Base-by-base conservation (phyloP, 1,140 invertebrate genomes). In the Riptortus pedestris region DNA sequence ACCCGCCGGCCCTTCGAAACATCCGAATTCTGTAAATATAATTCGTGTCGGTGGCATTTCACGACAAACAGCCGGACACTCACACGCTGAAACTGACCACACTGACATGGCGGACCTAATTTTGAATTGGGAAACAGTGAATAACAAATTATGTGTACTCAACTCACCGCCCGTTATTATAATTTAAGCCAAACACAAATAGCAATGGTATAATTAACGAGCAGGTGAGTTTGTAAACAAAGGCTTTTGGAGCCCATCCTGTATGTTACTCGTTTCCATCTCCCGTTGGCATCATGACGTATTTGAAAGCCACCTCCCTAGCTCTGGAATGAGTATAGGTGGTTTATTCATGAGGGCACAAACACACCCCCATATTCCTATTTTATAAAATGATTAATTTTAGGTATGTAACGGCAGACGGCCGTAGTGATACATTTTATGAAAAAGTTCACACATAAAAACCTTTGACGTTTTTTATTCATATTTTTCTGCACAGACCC, bases 51-150 rank as follows among this genome's bases (percentile, higher is more conserved):
- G 43, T 18, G 43, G 43, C 12, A 22, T 47, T 20, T n/a, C 45
- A 47, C 22, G 45, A 47, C 45, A 20, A 47, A 47, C 22, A 47
- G 22, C 4, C 4, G 45, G 22, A 47, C 22, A 47, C 45, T 2
- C 18, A 47, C 18, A 47, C 45, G 22, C n/a, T 4, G 45, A 47
- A 3, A 47, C 22, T 20, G 45, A n/a, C 4, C 9, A 47, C 45
- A n/a, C n/a, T n/a, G n/a, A n/a, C n/a, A n/a, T n/a, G 31, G 14
- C 14, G 31, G 31, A 38, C 31, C 31, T 38, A 38, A 38, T 38
- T 38, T 38, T 38, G 31, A 38, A 5, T 58, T 18, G n/a, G 48
- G 48, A 52, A 52, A 22, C 55, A 7, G 55, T 20, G 55, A 58
- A 58, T 20, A n/a, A n/a, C 26, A 26, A n/a, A 22, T 58, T 58